These are phyloP conservation scores for Piaya cayana DNA, from an alignment of 2,113 vertebrate species.

Conservation along the genomic window DNA sequence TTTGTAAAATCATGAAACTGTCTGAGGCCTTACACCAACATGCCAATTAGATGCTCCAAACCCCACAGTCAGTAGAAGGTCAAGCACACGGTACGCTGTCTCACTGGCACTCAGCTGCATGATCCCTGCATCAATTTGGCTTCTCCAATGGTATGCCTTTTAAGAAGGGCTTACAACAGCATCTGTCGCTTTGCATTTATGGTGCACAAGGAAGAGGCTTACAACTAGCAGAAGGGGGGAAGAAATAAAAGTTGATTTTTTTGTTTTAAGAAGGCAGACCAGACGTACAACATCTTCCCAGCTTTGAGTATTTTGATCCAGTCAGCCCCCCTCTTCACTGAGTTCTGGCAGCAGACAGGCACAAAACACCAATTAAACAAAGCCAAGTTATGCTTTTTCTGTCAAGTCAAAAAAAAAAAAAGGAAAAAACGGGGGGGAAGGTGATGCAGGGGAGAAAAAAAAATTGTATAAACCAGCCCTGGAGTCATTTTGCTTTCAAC, in stretches of 20 bases:
- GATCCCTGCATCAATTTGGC: fast-evolving
- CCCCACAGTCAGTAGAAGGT: not conserved
- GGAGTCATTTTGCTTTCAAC: slow-evolving; percentile 49
- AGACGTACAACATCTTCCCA: not conserved
- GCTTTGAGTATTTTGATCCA: slow-evolving; percentile 28
- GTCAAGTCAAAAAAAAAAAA: slow-evolving; percentile 39
- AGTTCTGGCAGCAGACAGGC: slow-evolving; percentile 57
- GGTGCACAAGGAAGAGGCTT: not conserved
- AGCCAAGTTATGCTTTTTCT: slow-evolving; percentile 61
- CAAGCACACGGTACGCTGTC: fast-evolving
- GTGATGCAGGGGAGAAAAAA: not conserved
- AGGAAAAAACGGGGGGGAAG: not conserved
- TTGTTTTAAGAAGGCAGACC: not conserved
- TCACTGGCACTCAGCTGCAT: fast-evolving
- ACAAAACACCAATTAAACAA: slow-evolving; percentile 62
- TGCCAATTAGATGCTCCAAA: not conserved
- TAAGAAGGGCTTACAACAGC: not conserved
- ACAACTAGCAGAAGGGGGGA: not conserved
- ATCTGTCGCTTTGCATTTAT: fast-evolving
- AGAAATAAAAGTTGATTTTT: not conserved
- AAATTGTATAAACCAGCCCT: not conserved
- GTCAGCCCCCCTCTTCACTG: not conserved
- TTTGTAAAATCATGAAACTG: not conserved
- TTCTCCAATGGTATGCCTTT: not conserved
- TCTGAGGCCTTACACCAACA: not conserved